Conservation (phyloP, 2,113 vertebrate species). For the Chascanopsetta lugubris region DNA sequence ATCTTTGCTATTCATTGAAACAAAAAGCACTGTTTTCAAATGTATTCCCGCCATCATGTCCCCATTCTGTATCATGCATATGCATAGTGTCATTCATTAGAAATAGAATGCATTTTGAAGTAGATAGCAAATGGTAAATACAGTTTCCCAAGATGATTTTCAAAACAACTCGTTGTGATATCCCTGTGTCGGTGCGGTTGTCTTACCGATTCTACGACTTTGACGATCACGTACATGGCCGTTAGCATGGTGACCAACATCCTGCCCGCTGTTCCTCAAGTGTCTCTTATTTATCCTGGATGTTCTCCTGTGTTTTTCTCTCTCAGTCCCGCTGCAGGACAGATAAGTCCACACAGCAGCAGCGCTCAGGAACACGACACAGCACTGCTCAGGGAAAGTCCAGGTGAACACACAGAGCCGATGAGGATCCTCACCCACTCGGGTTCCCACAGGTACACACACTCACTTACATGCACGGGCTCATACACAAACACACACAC, state of each 20-base stretch:
- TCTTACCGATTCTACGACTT: slow-evolving; percentile 83
- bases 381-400: not conserved
- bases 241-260: slow-evolving; percentile 89
- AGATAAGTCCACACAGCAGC: slow-evolving; percentile 32
- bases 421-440: slow-evolving; percentile 22
- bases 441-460: slow-evolving; percentile 7
- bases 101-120: not conserved
- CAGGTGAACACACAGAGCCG: not conserved
- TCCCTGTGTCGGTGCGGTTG: not conserved
- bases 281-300: slow-evolving; percentile 23
- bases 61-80: too few relatives aligned
- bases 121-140: not conserved
- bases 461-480: slow-evolving; percentile 12
- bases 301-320: slow-evolving; percentile 15
- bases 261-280: slow-evolving; percentile 46
- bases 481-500: not conserved
- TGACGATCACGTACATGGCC: slow-evolving; percentile 85
- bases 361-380: slow-evolving; percentile 22
- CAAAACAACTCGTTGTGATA: too few relatives aligned
- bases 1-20: too few relatives aligned
- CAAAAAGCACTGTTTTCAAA: too few relatives aligned
- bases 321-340: slow-evolving; percentile 24
- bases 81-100: too few relatives aligned
- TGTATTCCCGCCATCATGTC: too few relatives aligned
- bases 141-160: not conserved